A percentile compares a stretch with the other conserved stretches of the same genome.
Conservation (phyloP, 64 coral and sea anemone genomes). For the Acropora yongei region DNA sequence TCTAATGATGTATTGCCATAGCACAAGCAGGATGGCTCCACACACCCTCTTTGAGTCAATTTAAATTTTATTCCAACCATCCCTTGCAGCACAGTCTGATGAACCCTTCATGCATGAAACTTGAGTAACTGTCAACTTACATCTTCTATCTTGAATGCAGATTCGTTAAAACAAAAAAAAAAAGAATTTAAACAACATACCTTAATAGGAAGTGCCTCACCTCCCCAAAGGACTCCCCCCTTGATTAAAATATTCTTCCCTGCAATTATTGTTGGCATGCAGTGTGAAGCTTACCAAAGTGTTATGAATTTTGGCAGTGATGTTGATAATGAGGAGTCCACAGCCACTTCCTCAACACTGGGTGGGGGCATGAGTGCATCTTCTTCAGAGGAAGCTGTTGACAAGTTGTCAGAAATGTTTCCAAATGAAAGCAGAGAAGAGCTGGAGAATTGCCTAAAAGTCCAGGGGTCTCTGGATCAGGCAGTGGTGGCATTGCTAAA, state of each 20-base stretch:
- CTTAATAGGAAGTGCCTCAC: too few species aligned
- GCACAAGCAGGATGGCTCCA: background rate
- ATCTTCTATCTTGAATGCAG: background rate
- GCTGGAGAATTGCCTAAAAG: constrained; percentile 63
- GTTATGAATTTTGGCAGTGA: constrained; percentile 71
- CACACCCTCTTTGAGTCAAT: background rate
- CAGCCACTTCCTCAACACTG: background rate
- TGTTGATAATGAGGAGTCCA: constrained; percentile 30
- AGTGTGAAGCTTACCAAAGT: constrained; percentile 37
- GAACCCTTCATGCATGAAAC: background rate
- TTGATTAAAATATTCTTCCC: too few species aligned
- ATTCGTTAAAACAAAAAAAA: background rate
- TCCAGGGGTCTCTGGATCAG: constrained; percentile 53
- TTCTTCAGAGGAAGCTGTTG: constrained; percentile 45
- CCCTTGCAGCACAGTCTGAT: background rate
- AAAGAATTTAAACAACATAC: too few species aligned
- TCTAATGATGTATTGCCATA: constrained; percentile 5
- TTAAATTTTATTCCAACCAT: background rate
- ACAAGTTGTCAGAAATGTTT: constrained; percentile 81
- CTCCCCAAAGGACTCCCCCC: too few species aligned
- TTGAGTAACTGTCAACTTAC: background rate
- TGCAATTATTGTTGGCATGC: background rate
- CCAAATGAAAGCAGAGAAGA: constrained; percentile 73
- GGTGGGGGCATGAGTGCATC: constrained; percentile 14
- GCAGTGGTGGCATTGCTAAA: constrained; percentile 59